These are phyloP conservation scores for Drosophila subsilvestris DNA, from an alignment of 2,888 invertebrate species.

Conservation along the genomic window DNA sequence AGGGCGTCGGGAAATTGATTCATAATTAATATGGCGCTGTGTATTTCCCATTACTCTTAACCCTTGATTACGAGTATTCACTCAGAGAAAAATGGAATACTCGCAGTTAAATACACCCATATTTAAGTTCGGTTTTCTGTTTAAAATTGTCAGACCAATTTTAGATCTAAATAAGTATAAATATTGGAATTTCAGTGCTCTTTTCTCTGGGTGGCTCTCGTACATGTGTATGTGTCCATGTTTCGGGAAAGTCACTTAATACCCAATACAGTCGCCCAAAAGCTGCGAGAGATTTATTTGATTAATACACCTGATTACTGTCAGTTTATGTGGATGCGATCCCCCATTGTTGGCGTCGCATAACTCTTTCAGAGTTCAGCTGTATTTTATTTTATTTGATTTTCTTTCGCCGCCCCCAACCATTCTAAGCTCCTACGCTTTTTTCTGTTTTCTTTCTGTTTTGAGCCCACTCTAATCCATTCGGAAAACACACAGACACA, in stretches of 20 bases:
- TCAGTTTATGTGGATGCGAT: conserved; percentile 52
- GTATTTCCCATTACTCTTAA: conserved; percentile 10
- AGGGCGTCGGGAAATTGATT: conserved; percentile 8
- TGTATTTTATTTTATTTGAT: conserved; percentile 21
- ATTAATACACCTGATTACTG: conserved; percentile 64
- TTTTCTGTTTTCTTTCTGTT: conserved; percentile 25
- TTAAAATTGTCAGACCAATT: too few relatives aligned
- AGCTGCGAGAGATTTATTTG: conserved; percentile 45
- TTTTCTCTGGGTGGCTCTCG: not conserved
- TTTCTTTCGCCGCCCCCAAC: conserved; percentile 12
- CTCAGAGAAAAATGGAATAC: not conserved
- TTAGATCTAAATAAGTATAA: too few relatives aligned
- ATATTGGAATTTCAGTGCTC: too few relatives aligned
- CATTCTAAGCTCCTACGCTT: conserved; percentile 23
- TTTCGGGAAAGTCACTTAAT: conserved; percentile 3
- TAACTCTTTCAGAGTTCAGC: conserved; percentile 57
- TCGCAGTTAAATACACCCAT: too few relatives aligned
- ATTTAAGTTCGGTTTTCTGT: too few relatives aligned
- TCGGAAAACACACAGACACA: conserved; percentile 46
- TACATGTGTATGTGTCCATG: conserved; percentile 20
- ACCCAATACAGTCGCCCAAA: conserved; percentile 32
- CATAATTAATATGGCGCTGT: conserved; percentile 39
- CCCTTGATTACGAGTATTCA: not conserved
- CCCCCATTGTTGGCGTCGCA: conserved; percentile 45
- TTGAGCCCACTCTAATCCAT: conserved; percentile 69